Evolutionary conservation across 1,140 invertebrate genomes (phyloP).

Genomic region (Apis florea): DNA sequence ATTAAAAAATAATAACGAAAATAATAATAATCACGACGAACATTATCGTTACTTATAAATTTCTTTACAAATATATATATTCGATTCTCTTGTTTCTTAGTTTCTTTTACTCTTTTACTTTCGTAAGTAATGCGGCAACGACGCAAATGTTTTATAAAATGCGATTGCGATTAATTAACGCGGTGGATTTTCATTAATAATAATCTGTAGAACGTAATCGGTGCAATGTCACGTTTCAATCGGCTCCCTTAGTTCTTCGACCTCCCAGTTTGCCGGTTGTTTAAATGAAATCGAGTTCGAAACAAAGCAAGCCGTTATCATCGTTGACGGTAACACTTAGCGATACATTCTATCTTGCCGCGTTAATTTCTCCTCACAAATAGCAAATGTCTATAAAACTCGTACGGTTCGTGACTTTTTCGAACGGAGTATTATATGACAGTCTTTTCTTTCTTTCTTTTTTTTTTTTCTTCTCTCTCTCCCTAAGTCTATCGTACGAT

Average conservation of each 20-base stretch:
- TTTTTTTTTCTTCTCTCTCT: no score
- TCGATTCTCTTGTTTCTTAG: not conserved
- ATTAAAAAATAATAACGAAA: not conserved
- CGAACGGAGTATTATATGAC: not conserved
- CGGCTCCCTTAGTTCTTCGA: no score
- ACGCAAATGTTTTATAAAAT: not conserved
- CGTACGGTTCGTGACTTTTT: not conserved
- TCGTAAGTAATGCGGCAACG: no score
- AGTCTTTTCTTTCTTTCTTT: no score
- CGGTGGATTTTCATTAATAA: not conserved
- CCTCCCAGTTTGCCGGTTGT: not conserved
- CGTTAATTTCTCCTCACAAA: not conserved
- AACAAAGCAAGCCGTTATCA: constrained; percentile 6
- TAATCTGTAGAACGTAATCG: not conserved
- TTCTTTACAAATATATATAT: not conserved
- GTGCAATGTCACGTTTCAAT: not conserved
- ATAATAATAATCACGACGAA: constrained; percentile 1
- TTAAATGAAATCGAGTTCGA: not conserved
- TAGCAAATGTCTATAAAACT: not conserved
- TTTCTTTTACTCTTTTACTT: not conserved
- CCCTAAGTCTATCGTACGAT: no score
- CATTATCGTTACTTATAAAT: constrained; percentile 14
- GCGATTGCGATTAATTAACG: constrained; percentile 20
- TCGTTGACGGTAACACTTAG: not conserved
- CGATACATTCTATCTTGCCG: not conserved